These are phyloP conservation scores for Acanthaster planci DNA, from an alignment of 35 echinoderm and acorn worm species.

Conservation along the genomic window DNA sequence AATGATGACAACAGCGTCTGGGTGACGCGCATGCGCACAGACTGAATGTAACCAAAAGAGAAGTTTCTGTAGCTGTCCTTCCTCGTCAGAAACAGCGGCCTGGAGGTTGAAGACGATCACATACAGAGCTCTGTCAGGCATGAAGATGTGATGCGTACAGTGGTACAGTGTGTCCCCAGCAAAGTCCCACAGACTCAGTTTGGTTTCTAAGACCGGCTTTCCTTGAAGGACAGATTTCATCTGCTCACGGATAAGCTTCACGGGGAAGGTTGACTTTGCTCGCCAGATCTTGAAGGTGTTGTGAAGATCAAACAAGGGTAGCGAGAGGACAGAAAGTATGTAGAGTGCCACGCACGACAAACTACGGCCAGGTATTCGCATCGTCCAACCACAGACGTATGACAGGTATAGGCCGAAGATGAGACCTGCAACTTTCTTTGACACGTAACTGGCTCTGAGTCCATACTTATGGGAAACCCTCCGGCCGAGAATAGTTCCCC, in stretches of 20 bases:
- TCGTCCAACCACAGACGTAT: background rate
- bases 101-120: slow-evolving; percentile 40
- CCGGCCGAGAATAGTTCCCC: background rate
- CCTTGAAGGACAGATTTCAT: background rate
- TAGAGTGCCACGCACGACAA: background rate
- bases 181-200: slow-evolving; percentile 49
- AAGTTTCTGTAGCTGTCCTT: slow-evolving; percentile 11
- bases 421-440: background rate
- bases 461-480: background rate
- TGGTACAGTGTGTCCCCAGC: slow-evolving; percentile 33
- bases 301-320: slow-evolving; percentile 13
- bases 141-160: slow-evolving; percentile 35
- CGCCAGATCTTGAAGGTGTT: background rate
- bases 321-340: background rate
- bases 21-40: background rate
- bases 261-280: background rate
- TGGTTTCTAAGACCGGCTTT: slow-evolving; percentile 6
- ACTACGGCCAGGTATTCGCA: background rate
- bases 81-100: slow-evolving; percentile 10
- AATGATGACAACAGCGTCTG: slow-evolving; percentile 37
- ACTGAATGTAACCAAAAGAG: slow-evolving; percentile 43
- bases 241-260: background rate
- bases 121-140: slow-evolving; percentile 20
- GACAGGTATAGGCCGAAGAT: background rate
- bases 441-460: background rate